These are phyloP conservation scores for Harmothoe impar DNA, from an alignment of 2,888 invertebrate species.

Conservation along the genomic window DNA sequence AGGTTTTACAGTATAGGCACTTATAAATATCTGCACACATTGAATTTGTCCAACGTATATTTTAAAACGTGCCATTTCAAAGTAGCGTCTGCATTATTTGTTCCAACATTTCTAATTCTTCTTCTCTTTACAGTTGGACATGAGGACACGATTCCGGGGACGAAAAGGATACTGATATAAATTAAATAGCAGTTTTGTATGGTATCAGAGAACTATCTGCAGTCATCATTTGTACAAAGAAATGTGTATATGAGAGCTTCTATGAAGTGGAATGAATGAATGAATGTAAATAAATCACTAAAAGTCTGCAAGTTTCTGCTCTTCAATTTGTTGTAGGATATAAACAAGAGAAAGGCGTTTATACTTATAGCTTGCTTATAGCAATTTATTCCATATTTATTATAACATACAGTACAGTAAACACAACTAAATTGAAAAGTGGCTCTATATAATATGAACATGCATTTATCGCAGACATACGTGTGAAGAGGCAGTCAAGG, in stretches of 20 bases:
- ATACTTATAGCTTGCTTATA: slow-evolving; percentile 29
- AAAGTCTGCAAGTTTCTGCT: background rate
- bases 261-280: background rate
- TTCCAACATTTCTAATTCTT: too few relatives aligned
- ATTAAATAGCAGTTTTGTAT: background rate
- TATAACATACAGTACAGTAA: slow-evolving; percentile 19
- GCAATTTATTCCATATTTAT: slow-evolving; percentile 40
- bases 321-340: background rate
- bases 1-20: too few relatives aligned
- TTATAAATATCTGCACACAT: too few relatives aligned
- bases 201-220: background rate
- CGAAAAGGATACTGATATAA: slow-evolving; percentile 73
- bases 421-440: slow-evolving; percentile 27
- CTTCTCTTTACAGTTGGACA: slow-evolving; percentile 73
- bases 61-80: too few relatives aligned
- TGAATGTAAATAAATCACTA: background rate
- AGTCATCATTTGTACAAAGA: background rate
- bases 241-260: background rate
- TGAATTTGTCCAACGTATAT: too few relatives aligned
- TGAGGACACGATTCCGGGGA: slow-evolving; percentile 76
- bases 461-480: slow-evolving; percentile 1
- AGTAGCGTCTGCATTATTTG: too few relatives aligned
- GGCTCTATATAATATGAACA: background rate
- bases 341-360: background rate
- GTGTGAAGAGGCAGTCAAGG: background rate